Conservation (phyloP, 2,888 invertebrate genomes). For the Callosobruchus maculatus region DNA sequence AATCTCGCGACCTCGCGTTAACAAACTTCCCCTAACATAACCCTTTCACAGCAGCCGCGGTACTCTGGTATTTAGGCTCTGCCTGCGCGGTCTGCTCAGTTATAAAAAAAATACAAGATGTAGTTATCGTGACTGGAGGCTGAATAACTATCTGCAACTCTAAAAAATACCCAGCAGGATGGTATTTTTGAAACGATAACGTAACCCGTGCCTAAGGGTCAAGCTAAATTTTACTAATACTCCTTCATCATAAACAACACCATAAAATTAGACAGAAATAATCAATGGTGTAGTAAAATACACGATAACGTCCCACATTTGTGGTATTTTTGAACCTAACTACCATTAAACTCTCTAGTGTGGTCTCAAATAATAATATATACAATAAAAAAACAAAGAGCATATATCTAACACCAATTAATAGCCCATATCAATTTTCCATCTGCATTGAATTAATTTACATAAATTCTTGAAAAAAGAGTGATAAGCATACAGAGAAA, state of each 20-base stretch:
- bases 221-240: not conserved
- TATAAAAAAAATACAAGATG: too few species aligned
- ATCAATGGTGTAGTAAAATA: not conserved
- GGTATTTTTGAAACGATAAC: not conserved
- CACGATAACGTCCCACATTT: not conserved
- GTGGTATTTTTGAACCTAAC: not conserved
- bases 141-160: too few species aligned
- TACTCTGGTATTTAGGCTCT: too few species aligned
- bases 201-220: not conserved
- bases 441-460: conserved; percentile 9
- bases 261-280: not conserved
- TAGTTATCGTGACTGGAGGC: too few species aligned
- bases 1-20: too few species aligned
- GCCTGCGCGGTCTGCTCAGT: too few species aligned
- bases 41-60: too few species aligned
- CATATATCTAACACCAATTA: not conserved
- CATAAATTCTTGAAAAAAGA: conserved; percentile 5
- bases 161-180: too few species aligned
- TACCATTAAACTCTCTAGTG: not conserved
- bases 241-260: not conserved
- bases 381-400: not conserved
- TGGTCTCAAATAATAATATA: not conserved
- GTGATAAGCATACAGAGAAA: conserved; percentile 6
- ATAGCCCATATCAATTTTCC: conserved; percentile 3
- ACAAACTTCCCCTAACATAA: too few species aligned